phyloP scores from a whole-genome alignment of 2,113 vertebrate species.

The Aldabrachelys gigantea region DNA sequence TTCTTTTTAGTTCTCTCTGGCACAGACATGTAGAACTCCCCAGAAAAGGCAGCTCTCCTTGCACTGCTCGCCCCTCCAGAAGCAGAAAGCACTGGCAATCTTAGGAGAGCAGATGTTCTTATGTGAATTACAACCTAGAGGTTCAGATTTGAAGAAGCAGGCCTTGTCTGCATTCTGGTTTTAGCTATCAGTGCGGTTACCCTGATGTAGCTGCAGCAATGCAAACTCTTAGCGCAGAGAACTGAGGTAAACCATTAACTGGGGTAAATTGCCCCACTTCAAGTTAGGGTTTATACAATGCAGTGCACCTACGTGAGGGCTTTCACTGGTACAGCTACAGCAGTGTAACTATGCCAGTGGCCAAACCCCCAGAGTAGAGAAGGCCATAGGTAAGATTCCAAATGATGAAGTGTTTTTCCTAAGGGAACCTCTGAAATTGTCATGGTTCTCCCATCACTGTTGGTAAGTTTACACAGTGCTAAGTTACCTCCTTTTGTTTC shows the following conservation, averaged over 20 bases:
- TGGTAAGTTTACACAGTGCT: neutral
- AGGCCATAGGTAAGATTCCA: neutral
- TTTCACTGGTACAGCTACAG: neutral
- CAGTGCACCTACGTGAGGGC: accelerated
- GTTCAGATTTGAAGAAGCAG: neutral
- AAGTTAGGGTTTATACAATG: neutral
- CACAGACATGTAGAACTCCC: neutral
- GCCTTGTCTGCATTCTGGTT: accelerated
- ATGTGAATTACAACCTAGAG: neutral
- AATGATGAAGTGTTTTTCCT: neutral
- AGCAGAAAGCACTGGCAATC: neutral
- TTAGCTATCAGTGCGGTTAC: neutral
- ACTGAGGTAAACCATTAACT: neutral
- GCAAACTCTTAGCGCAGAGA: neutral
- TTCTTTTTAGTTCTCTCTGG: neutral
- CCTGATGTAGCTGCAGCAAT: neutral
- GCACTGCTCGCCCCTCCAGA: neutral
- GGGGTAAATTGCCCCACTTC: neutral
- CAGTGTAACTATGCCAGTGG: neutral
- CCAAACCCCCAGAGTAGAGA: neutral
- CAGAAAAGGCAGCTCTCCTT: neutral
- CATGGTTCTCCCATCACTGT: neutral
- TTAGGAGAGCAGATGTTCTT: accelerated
- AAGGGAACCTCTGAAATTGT: neutral
- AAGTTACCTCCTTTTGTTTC: neutral